Conservation (phyloP, 2,797 vertebrate species). For the Anableps anableps region DNA sequence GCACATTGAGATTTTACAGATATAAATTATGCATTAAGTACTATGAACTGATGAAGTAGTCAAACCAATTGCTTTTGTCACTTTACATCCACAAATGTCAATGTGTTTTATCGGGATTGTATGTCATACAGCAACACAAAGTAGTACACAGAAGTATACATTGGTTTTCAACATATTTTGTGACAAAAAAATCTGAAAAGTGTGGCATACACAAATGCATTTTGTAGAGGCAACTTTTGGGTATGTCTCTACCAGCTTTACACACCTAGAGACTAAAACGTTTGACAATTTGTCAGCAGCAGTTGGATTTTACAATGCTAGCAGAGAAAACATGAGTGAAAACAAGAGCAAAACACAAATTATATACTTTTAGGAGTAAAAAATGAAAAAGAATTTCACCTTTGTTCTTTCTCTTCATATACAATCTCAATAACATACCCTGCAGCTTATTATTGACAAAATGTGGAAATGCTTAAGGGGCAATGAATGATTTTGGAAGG, state of each 20-base stretch:
- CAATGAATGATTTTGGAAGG: neutral
- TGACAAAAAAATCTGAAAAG: neutral
- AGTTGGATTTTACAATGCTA: neutral
- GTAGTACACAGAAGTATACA: neutral
- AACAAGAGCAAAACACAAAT: neutral
- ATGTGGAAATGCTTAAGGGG: neutral
- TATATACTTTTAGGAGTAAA: too few species aligned
- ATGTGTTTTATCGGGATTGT: neutral
- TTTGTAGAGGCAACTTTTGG: too few species aligned
- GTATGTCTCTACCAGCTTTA: neutral
- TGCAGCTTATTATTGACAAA: neutral
- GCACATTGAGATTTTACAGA: slow-evolving; percentile 19
- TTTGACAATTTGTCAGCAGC: neutral
- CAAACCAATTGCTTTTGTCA: neutral
- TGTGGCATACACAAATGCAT: too few species aligned
- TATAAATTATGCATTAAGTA: neutral
- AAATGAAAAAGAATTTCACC: neutral
- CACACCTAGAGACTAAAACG: neutral
- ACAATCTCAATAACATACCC: neutral
- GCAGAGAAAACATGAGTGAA: neutral
- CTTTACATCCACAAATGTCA: neutral
- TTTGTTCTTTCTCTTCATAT: neutral
- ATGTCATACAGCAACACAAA: neutral
- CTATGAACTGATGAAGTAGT: neutral
- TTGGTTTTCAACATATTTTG: neutral